Conservation (phyloP, 2,113 vertebrate species). For the Lycaon pictus region DNA sequence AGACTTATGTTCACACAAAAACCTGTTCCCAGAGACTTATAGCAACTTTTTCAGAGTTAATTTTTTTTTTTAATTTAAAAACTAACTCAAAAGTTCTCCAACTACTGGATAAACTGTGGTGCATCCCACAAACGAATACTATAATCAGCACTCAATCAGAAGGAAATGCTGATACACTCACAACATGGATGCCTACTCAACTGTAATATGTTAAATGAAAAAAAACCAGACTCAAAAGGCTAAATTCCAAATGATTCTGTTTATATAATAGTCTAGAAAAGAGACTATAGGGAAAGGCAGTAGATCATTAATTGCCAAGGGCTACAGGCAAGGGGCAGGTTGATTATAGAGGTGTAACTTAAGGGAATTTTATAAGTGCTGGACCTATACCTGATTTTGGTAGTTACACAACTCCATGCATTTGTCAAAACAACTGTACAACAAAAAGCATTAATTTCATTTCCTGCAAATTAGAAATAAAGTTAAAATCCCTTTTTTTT, state of each 20-base stretch:
- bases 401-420: background rate
- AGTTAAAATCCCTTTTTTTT: constrained; percentile 6
- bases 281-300: background rate
- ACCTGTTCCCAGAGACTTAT: background rate
- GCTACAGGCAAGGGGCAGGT: background rate
- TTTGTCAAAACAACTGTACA: constrained; percentile 3
- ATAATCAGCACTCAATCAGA: constrained; percentile 1
- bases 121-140: background rate
- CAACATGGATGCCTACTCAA: background rate
- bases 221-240: constrained; percentile 4
- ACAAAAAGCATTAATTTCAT: constrained; percentile 9
- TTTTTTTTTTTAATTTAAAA: background rate
- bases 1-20: constrained; percentile 21
- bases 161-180: constrained; percentile 1
- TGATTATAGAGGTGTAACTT: background rate
- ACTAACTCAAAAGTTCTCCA: constrained; percentile 4
- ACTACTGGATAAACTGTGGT: background rate
- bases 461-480: constrained; percentile 49
- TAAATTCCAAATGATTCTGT: background rate
- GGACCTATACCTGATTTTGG: background rate
- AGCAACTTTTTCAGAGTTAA: constrained; percentile 32
- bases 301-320: background rate
- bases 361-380: background rate
- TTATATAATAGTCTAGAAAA: constrained; percentile 38
- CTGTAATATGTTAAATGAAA: constrained; percentile 29